Base-by-base conservation (phyloP, 1,140 invertebrate species). In the Drosophila yakuba region DNA sequence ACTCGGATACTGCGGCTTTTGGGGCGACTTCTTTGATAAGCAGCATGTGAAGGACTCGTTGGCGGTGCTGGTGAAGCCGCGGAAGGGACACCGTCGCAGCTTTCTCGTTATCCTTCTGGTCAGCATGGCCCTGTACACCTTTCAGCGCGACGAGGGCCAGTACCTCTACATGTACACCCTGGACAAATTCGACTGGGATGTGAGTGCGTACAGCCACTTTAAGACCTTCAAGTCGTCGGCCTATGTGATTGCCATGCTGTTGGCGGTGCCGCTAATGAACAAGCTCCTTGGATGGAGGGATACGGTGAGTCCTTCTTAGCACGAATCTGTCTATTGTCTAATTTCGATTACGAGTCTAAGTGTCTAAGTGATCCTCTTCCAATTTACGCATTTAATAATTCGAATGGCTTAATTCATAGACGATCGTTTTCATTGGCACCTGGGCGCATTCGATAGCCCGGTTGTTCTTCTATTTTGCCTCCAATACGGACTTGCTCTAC, bases 61-160 rank as follows among this genome's bases (percentile, higher is more conserved):
- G 0, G 90, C 89, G 7, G 95, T 95, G 0, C 63, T 96, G 8
- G 90, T 92, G 0, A 95, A 94, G 67, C 90, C 78, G 10, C 93
- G 96, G 35, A 54, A 88, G 0, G 92, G 93, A 4, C 93, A 94
- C 55, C 89, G 94, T 14, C 93, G 95, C 59, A 72, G 93, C n/a
- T 95, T 95, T 60, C 90, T 97, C 4, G 93, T 95, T 84, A 92
- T 96, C 7, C 78, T 96, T 1, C 93, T 97, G 3, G 68, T 95
- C 8, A 94, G 95, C 5, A 96, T 96, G 95, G 94, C 94, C 1
- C 92, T 96, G 11, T 97, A 97, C 78, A 96, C 95, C 44, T 96
- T 97, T 72, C 96, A 97, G 92, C 94, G 96, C 85, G 96, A 97
- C 80, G 96, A 97, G 80, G 95, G 94, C 57, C 93, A 93, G 6